phyloP scores from a whole-genome alignment of 1,140 invertebrate species.

The Homarus americanus region DNA sequence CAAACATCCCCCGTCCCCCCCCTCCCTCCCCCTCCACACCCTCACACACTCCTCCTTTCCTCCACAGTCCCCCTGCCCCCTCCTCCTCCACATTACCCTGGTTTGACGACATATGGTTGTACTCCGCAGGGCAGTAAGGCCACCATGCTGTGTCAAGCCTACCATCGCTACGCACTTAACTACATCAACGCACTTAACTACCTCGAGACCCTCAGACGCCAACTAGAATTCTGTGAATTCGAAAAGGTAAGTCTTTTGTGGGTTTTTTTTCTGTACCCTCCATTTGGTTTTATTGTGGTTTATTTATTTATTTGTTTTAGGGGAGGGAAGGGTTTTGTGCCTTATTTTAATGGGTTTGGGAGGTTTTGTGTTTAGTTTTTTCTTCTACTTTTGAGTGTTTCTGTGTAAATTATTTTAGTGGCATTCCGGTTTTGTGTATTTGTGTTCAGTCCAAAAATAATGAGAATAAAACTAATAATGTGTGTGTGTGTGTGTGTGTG shows the following conservation, averaged over 20 bases:
- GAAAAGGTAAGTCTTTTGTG: conserved; percentile 80
- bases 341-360: no score
- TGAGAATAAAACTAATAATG: background rate
- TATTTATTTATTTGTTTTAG: no score
- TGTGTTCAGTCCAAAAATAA: no score
- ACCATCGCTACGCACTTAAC: conserved; percentile 83
- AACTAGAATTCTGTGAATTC: conserved; percentile 83
- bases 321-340: no score
- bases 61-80: background rate
- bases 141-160: conserved; percentile 80
- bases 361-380: no score
- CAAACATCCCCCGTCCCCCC: background rate
- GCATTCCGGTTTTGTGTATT: no score
- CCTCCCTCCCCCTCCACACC: background rate
- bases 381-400: no score
- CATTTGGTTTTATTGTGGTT: no score
- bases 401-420: no score
- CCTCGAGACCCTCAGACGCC: conserved; percentile 81
- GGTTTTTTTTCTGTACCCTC: no score
- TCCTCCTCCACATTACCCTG: background rate
- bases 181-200: conserved; percentile 84
- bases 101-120: background rate
- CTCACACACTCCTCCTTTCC: background rate
- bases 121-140: conserved; percentile 71
- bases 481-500: background rate